Base-by-base conservation (phyloP, 2,888 invertebrate genomes). In the Coelinius sp. region DNA sequence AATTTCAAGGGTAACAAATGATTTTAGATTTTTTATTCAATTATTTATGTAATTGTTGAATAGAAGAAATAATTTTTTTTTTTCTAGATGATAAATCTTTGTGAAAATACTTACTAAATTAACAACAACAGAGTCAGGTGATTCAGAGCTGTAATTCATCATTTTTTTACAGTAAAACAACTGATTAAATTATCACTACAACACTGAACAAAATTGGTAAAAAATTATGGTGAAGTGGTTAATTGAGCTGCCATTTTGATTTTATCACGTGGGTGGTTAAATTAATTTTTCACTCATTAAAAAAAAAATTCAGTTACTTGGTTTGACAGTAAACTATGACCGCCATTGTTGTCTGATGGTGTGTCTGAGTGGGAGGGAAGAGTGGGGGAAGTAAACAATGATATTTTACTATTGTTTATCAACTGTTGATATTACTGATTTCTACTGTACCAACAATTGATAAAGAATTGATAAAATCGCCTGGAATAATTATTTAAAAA, bases 291-390 rank as follows among this genome's bases (percentile, higher is more conserved):
- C 17, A 17, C 7, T n/a, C n/a, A n/a, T n/a, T n/a, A n/a, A 56
- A 56, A 17, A 31, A 12, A 27, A 70, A 25, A 59, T 17, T 25
- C n/a, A 65, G 24, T 20, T 70, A 65, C 56, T 70, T 20, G 6
- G 8, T 70, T 56, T 70, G 70, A 70, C 70, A 70, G 70, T 20
- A 56, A 53, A 56, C 22, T 41, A 27, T 10, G 44, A 65, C 56
- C 70, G 56, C 65, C 70, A 70, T 70, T 70, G 41, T 44, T 41
- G 38, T 35, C 35, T 17, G 20, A 1, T 20, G 46, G 46, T 17
- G 17, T 46, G 8, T 38, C 38, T 8, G 38, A 10, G 38, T 8
- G 44, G 44, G 14, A n/a, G 44, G 44, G n/a, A 14, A n/a, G 6
- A 38, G 41, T 41, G 46, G 46, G 17, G 46, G 46, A 49, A 49